Percentiles rank a stretch among this genome's conserved stretches.
phyloP scores from a whole-genome alignment of 2,797 vertebrate genomes.

The Coluber constrictor region DNA sequence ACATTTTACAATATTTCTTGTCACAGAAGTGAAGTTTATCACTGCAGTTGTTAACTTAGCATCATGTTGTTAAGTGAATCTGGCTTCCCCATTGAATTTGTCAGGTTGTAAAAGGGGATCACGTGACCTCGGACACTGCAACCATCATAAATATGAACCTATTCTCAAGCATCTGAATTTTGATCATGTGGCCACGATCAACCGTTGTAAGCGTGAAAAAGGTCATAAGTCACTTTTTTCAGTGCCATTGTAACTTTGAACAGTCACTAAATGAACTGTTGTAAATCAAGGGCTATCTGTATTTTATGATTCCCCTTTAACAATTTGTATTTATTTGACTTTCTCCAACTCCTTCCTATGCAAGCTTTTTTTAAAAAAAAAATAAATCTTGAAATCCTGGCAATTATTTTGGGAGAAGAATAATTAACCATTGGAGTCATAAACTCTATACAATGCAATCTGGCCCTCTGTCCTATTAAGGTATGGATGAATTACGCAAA shows the following conservation, averaged over 20 bases:
- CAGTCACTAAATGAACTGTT: neutral
- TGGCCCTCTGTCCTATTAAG: neutral
- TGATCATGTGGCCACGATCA: neutral
- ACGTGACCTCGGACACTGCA: accelerated
- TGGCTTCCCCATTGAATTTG: neutral
- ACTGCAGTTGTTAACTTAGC: too few relatives aligned
- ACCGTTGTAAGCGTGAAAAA: neutral
- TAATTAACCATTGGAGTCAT: neutral
- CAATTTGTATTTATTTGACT: neutral
- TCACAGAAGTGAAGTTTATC: too few relatives aligned
- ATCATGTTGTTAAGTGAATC: neutral
- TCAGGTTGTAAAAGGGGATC: neutral
- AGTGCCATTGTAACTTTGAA: neutral
- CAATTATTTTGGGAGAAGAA: neutral
- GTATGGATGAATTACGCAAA: neutral
- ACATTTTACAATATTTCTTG: too few relatives aligned
- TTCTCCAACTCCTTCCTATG: neutral
- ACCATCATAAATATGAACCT: neutral
- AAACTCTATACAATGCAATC: neutral
- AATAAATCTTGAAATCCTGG: neutral
- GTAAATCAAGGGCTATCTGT: neutral
- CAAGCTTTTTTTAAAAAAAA: neutral
- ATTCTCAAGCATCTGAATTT: neutral
- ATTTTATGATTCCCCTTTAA: neutral
- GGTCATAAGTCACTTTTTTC: neutral